These are phyloP conservation scores for Streblospio benedicti DNA, from an alignment of 1,140 invertebrate species.

Conservation along the genomic window DNA sequence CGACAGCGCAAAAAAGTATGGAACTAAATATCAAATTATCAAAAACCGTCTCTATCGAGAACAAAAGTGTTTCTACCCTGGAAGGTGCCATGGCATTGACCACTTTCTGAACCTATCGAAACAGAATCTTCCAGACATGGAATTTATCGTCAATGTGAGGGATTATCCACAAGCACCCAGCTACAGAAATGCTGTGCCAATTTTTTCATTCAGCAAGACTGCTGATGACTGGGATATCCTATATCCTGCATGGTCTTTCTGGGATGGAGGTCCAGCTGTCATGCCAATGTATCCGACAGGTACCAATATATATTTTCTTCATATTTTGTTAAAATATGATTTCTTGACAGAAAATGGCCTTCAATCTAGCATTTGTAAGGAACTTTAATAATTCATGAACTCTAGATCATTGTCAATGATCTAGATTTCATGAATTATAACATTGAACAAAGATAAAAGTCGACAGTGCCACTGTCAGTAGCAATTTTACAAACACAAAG, in stretches of 20 bases:
- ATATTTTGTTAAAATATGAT: too few species aligned
- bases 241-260: conserved; percentile 96
- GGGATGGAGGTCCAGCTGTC: conserved; percentile 94
- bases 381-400: too few species aligned
- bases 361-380: too few species aligned
- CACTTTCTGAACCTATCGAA: conserved; percentile 65
- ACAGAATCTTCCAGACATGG: conserved; percentile 67
- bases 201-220: conserved; percentile 95
- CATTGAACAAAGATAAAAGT: too few species aligned
- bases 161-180: conserved; percentile 84
- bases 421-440: too few species aligned
- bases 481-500: too few species aligned
- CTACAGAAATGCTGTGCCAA: conserved; percentile 59
- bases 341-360: too few species aligned
- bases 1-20: too few species aligned
- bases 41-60: conserved; percentile 71
- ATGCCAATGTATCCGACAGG: conserved; percentile 51
- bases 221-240: too few species aligned
- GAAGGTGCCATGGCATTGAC: conserved; percentile 81
- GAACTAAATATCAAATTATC: conserved; percentile 68
- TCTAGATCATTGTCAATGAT: too few species aligned
- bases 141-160: conserved; percentile 78
- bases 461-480: too few species aligned
- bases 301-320: too few species aligned
- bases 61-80: conserved; percentile 64